phyloP scores from a whole-genome alignment of 2,113 vertebrate species.

The Rhagologus leucostigma region DNA sequence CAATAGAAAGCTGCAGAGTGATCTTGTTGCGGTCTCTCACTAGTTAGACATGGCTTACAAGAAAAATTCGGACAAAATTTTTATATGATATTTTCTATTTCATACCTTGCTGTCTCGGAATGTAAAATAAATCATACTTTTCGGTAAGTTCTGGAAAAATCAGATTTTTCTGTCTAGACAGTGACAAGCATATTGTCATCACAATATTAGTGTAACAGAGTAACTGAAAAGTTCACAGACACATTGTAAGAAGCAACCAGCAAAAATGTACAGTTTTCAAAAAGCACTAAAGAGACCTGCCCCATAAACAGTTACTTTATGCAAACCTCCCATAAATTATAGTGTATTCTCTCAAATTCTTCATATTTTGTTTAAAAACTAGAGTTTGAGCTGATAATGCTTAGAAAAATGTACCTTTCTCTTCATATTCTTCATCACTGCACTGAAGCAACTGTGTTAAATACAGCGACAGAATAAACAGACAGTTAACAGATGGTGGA shows the following conservation, averaged over 20 bases:
- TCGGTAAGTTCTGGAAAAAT: not conserved
- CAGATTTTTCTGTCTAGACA: slow-evolving; percentile 43
- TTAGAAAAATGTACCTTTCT: not conserved
- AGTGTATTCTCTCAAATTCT: not conserved
- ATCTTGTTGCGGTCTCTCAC: not conserved
- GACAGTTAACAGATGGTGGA: not conserved
- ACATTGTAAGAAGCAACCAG: not conserved
- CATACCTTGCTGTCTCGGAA: not conserved
- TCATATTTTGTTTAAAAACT: not conserved
- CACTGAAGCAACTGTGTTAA: not conserved
- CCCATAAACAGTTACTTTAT: not conserved
- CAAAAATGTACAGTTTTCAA: not conserved
- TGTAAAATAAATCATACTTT: not conserved
- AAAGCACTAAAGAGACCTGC: not conserved
- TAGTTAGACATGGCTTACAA: not conserved
- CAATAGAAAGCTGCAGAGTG: not conserved
- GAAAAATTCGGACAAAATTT: not conserved
- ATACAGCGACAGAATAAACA: not conserved
- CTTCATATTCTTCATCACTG: not conserved
- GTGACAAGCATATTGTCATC: slow-evolving; percentile 2
- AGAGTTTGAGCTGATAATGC: not conserved
- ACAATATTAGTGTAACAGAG: not conserved
- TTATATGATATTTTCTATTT: not conserved
- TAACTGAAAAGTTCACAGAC: not conserved
- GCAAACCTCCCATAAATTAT: not conserved